A percentile compares a stretch with the other conserved stretches of the same genome.
These are phyloP conservation scores for Lagorchestes hirsutus DNA, from an alignment of 2,797 vertebrate species.

Conservation along the genomic window DNA sequence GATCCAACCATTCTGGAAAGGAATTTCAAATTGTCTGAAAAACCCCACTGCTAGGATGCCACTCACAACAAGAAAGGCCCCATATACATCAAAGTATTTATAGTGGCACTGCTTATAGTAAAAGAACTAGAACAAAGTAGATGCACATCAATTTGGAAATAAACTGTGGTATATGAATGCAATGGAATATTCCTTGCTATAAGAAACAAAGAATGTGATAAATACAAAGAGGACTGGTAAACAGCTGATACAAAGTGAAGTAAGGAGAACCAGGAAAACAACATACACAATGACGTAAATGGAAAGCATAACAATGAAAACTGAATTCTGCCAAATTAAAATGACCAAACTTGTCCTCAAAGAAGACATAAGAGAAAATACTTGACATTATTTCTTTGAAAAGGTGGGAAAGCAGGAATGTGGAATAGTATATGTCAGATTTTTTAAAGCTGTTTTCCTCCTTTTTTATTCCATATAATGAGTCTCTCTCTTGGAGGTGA, in stretches of 20 bases:
- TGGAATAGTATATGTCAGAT: neutral
- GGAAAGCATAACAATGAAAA: neutral
- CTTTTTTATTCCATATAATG: neutral
- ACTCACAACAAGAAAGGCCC: too few species aligned
- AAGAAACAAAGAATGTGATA: neutral
- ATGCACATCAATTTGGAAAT: too few species aligned
- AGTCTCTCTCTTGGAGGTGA: neutral
- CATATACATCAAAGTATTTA: too few species aligned
- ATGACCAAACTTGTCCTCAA: neutral
- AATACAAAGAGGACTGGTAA: neutral
- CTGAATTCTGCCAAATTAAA: neutral
- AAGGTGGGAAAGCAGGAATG: too few species aligned
- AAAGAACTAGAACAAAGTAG: too few species aligned
- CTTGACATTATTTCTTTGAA: neutral
- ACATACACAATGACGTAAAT: neutral
- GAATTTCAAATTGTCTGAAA: too few species aligned
- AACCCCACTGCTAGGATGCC: too few species aligned
- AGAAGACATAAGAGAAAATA: neutral
- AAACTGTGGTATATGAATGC: neutral
- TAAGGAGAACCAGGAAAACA: neutral
- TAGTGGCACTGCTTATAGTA: too few species aligned
- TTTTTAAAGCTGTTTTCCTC: neutral
- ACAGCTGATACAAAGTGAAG: neutral
- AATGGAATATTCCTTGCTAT: neutral
- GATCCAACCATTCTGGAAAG: too few species aligned